Conservation (phyloP, 2,113 vertebrate species). For the Nibea albiflora region DNA sequence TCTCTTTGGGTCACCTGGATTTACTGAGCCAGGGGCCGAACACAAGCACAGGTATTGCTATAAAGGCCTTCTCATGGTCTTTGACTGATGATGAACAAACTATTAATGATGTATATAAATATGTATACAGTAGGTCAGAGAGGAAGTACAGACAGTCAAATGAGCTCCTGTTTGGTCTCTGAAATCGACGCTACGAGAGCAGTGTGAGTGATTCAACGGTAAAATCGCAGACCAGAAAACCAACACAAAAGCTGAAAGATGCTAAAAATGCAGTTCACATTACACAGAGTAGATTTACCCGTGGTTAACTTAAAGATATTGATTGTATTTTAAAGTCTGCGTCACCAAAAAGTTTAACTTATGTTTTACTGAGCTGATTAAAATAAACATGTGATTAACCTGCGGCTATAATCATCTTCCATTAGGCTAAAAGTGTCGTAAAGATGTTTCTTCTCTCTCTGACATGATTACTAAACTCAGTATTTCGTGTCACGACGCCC, state of each 20-base stretch:
- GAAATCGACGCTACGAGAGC: too few species aligned
- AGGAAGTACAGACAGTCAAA: too few species aligned
- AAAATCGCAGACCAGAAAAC: too few species aligned
- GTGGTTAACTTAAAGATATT: too few species aligned
- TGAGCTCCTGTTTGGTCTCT: too few species aligned
- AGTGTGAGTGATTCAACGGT: too few species aligned
- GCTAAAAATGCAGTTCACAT: too few species aligned
- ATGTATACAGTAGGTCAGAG: too few species aligned
- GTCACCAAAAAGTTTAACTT: not conserved
- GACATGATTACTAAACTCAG: not conserved
- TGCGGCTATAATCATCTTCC: not conserved
- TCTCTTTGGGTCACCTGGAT: constrained; percentile 20
- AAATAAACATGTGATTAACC: not conserved
- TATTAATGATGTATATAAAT: not conserved
- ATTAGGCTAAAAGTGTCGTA: not conserved
- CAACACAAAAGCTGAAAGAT: too few species aligned
- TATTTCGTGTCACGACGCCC: not conserved
- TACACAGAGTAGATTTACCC: too few species aligned
- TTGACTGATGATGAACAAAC: not conserved
- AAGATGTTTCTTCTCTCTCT: not conserved
- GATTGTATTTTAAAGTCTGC: too few species aligned
- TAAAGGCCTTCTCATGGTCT: not conserved
- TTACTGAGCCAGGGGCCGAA: too few species aligned
- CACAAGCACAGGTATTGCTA: not conserved
- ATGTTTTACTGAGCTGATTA: not conserved